These are phyloP conservation scores for Temnothorax ravouxi DNA, from an alignment of 2,888 invertebrate genomes.

Conservation along the genomic window DNA sequence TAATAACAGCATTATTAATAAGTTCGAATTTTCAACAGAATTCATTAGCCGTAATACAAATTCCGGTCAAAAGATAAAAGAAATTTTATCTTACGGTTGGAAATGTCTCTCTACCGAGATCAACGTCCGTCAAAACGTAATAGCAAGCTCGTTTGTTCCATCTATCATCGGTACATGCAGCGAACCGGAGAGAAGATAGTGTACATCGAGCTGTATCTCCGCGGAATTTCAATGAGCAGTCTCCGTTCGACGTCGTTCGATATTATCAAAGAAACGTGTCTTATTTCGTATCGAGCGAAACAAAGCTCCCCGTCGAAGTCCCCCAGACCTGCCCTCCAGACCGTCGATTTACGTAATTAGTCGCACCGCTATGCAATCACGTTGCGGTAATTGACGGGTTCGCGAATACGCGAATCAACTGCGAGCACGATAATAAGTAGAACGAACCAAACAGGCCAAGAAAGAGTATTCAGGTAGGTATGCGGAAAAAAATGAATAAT, in stretches of 20 bases:
- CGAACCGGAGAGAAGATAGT: constrained; percentile 52
- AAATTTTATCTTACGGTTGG: constrained; percentile 6
- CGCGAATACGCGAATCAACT: constrained; percentile 20
- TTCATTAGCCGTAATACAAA: not conserved
- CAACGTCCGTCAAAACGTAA: constrained; percentile 52
- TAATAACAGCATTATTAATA: not conserved
- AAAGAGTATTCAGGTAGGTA: not conserved
- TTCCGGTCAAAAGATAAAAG: not conserved
- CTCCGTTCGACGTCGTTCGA: constrained; percentile 39
- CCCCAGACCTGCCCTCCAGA: not conserved
- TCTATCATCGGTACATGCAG: constrained; percentile 50
- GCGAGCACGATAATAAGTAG: constrained; percentile 9
- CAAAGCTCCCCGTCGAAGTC: not conserved
- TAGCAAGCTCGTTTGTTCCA: constrained; percentile 55
- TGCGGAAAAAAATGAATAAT: too few relatives aligned
- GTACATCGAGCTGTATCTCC: constrained; percentile 44
- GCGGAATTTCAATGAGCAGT: constrained; percentile 50
- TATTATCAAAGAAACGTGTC: constrained; percentile 57
- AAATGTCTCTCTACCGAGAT: constrained; percentile 27
- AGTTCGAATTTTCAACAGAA: not conserved
- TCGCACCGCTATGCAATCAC: constrained; percentile 39
- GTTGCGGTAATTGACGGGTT: constrained; percentile 44
- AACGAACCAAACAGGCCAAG: not conserved
- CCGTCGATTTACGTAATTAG: constrained; percentile 47
- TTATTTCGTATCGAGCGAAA: constrained; percentile 39